Base-by-base conservation (phyloP, 2,797 vertebrate species). In the Cygnus olor region DNA sequence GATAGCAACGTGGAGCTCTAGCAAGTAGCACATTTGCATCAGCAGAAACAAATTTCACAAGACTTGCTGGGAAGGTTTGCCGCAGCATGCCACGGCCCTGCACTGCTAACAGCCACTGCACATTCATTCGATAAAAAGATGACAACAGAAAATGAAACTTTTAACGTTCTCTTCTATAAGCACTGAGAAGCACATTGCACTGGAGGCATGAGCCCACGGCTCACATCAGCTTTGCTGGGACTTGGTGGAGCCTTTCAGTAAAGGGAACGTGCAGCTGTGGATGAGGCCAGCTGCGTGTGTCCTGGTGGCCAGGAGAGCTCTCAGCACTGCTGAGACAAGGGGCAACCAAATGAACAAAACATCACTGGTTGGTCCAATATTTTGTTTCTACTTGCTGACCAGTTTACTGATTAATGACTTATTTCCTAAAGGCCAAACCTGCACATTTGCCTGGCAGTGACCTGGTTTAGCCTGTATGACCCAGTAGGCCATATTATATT, bases 21-120 rank as follows among this genome's bases (percentile, higher is more conserved):
- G 80, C 84, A 90, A 92, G 63, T 57, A 83, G 36, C 85, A 93
- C 83, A 64, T 96, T 96, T 96, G 85, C 82, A 96, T 95, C 90
- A 96, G 77, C 77, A 94, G 86, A 87, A 93, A 54, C 40, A 93
- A 49, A 71, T 93, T 95, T 92, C 88, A 95, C 83, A 93, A 97
- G 86, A 61, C 72, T 54, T 93, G 69, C 89, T 65, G 80, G 89
- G 84, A 96, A 92, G 91, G 14, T 92, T 91, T 95, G 81, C 88
- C 19, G 16, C 79, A 77, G 77, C 18, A 6, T 76, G 71, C 90
- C 72, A 83, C 10, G 1, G 60, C 70, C 73, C 89, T 82, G 84
- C n/a, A 30, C 70, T 68, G 30, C 57, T 58, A 54, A 74, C 74
- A 95, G 90, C 47, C 40, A 0, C 58, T 70, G 63, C 47, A 89